phyloP scores from a whole-genome alignment of 2,113 vertebrate genomes.

The Tachysurus fulvidraco region DNA sequence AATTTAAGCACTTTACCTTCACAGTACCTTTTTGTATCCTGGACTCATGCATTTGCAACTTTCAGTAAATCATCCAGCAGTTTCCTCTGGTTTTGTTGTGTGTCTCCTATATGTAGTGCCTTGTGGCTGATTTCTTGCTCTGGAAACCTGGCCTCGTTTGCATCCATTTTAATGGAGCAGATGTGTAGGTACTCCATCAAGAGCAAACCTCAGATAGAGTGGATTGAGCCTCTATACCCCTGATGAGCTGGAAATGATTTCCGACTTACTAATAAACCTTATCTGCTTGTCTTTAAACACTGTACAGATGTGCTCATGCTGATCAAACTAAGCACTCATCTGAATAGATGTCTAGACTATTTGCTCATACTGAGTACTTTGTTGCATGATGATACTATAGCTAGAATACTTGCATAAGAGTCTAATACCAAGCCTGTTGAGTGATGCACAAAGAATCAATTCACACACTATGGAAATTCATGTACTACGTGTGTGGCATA shows the following conservation, averaged over 20 bases:
- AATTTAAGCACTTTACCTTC: neutral
- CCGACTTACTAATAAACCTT: conserved; percentile 21
- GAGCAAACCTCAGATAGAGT: conserved; percentile 21
- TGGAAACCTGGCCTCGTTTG: neutral
- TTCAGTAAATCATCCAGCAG: neutral
- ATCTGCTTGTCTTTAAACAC: conserved; percentile 30
- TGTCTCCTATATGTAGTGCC: neutral
- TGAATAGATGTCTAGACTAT: conserved; percentile 49
- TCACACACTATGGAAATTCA: conserved; percentile 2
- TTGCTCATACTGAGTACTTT: conserved; percentile 26
- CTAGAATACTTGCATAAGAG: conserved; percentile 4
- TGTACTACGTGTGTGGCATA: neutral
- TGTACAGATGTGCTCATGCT: conserved; percentile 36
- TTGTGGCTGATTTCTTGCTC: neutral
- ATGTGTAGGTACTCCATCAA: conserved; percentile 16
- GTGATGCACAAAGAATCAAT: conserved; percentile 23
- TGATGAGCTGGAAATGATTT: conserved; percentile 41
- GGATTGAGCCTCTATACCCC: neutral
- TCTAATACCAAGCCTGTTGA: conserved; percentile 20
- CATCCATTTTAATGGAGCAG: conserved; percentile 10
- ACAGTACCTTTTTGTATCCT: neutral
- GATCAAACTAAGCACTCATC: conserved; percentile 48
- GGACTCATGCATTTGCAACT: neutral
- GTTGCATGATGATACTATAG: conserved; percentile 22
- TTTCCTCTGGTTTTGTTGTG: neutral